Conservation (phyloP, 2,888 invertebrate genomes). For the Pammene aurita region DNA sequence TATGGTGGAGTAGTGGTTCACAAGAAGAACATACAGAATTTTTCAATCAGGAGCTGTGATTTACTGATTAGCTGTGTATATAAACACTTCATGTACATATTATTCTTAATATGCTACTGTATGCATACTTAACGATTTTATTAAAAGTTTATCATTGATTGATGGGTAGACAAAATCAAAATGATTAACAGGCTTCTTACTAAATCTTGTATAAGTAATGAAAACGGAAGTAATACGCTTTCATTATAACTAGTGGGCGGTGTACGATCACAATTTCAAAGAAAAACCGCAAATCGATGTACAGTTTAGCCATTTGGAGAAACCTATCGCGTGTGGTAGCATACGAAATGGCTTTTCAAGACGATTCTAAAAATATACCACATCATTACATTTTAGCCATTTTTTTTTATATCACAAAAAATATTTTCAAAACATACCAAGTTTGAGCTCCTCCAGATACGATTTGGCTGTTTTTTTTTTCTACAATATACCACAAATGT, state of each 20-base stretch:
- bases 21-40: conserved; percentile 41
- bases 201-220: conserved; percentile 16
- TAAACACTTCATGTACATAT: conserved; percentile 51
- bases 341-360: too few relatives aligned
- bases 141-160: not conserved
- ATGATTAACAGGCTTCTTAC: not conserved
- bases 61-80: conserved; percentile 71
- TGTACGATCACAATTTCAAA: too few relatives aligned
- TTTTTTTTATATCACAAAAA: too few relatives aligned
- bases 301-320: too few relatives aligned
- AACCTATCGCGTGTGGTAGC: too few relatives aligned
- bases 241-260: conserved; percentile 54
- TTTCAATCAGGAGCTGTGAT: conserved; percentile 80
- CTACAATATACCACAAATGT: too few relatives aligned
- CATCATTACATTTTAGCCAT: too few relatives aligned
- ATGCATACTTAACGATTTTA: conserved; percentile 4
- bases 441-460: too few relatives aligned
- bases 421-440: too few relatives aligned
- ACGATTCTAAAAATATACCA: too few relatives aligned
- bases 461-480: too few relatives aligned
- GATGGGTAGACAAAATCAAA: not conserved
- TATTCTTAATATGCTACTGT: conserved; percentile 39
- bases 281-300: too few relatives aligned
- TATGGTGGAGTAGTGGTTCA: conserved; percentile 36
- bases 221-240: conserved; percentile 63